Evolutionary conservation across 2,888 invertebrate genomes (phyloP).

Genomic region (Lasioglossum oenotherae): DNA sequence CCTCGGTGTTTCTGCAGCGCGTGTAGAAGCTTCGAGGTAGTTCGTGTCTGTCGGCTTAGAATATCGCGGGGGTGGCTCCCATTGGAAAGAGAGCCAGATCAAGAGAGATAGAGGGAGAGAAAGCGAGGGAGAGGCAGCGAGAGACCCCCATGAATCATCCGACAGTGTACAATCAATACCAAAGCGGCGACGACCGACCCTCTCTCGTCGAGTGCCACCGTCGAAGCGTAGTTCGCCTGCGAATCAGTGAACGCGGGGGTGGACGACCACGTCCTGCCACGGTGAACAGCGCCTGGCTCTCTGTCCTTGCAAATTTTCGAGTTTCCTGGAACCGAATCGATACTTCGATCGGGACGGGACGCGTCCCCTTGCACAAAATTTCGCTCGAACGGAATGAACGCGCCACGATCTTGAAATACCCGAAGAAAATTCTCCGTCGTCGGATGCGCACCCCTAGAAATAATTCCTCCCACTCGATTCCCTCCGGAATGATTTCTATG

Average conservation of each 20-base stretch:
- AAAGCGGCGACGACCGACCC: constrained; percentile 67
- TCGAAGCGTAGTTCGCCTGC: constrained; percentile 56
- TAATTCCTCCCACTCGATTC: no score
- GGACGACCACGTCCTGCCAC: constrained; percentile 24
- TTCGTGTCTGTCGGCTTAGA: constrained; percentile 73
- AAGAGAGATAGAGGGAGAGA: constrained; percentile 38
- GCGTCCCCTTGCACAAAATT: no score
- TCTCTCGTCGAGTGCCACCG: constrained; percentile 60
- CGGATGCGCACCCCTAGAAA: no score
- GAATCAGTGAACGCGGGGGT: constrained; percentile 55
- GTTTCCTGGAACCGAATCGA: constrained; percentile 46
- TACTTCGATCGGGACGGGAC: constrained; percentile 27
- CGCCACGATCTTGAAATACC: no score
- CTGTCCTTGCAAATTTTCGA: constrained; percentile 54
- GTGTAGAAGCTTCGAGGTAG: constrained; percentile 57
- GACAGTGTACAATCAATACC: constrained; percentile 58
- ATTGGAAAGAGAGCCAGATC: not conserved
- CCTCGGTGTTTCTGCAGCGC: constrained; percentile 1
- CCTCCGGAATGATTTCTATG: no score
- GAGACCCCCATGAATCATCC: constrained; percentile 82
- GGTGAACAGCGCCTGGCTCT: not conserved
- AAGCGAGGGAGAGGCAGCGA: constrained; percentile 41
- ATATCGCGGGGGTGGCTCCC: constrained; percentile 75
- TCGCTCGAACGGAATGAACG: no score
- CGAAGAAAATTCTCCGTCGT: no score